Base-by-base conservation (phyloP, 2,888 invertebrate genomes). In the Tetropium fuscum region DNA sequence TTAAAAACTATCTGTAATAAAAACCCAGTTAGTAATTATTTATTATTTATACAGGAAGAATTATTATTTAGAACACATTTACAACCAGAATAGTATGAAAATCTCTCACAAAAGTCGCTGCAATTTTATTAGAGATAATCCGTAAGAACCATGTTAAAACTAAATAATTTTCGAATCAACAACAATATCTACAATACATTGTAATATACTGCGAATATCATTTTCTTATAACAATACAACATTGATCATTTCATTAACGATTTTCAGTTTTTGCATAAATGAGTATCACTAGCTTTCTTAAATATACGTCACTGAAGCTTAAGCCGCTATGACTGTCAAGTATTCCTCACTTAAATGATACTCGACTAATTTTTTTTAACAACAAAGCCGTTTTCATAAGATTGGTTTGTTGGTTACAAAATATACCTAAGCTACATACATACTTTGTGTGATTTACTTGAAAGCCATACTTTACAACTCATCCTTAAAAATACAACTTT, bases 181-280 rank as follows among this genome's bases (percentile, higher is more conserved):
- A 81, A 81, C 80, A 81, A 81, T 81, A 81, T 81, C 81, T 81
- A 82, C 81, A 81, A 75, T 76, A 78, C 78, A 80, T 78, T 74
- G 76, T 71, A 76, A 74, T 76, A 74, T 76, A 77, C 69, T 79
- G 82, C 80, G 83, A 83, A 82, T 81, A 82, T 83, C 80, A 79
- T 81, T 76, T 77, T 67, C 69, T 62, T 72, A 74, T 83, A 86
- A 87, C 87, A 87, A 87, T 87, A 87, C 87, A 87, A 87, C 87
- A 87, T 87, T 86, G 85, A 87, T 87, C 85, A 85, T 84, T 74
- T 77, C 75, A 74, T 85, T 86, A 87, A 86, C 86, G 86, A 86
- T 83, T 77, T 74, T 74, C 71, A 67, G 63, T 74, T 74, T 72
- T 78, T 76, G 76, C 76, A 74, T 75, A 70, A 77, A 76, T 60